Percentiles rank a stretch among this genome's conserved stretches.
Conservation (phyloP, 1,140 invertebrate species). For the Fopius arisanus region DNA sequence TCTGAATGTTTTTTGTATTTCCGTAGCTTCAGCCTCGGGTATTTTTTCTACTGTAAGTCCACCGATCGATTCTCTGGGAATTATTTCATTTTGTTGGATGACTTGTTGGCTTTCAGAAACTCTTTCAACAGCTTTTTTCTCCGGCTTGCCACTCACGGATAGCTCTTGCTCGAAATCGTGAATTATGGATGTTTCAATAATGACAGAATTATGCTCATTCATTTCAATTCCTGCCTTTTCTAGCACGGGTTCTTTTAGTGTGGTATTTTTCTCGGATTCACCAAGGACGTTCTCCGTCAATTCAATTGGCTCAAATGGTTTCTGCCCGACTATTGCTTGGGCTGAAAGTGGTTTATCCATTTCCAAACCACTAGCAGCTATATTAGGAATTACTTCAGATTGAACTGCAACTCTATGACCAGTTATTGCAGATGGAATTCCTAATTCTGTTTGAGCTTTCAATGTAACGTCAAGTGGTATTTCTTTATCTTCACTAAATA, state of each 20-base stretch:
- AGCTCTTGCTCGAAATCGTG: constrained; percentile 45
- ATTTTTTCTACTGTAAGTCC: constrained; percentile 39
- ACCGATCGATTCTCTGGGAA: constrained; percentile 44
- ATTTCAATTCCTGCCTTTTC: constrained; percentile 44
- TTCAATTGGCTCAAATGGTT: constrained; percentile 46
- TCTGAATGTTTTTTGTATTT: constrained; percentile 49
- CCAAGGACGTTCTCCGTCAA: constrained; percentile 41
- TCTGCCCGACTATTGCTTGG: constrained; percentile 40
- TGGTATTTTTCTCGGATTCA: constrained; percentile 41
- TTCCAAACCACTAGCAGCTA: constrained; percentile 37
- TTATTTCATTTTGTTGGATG: constrained; percentile 49
- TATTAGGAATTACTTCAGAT: constrained; percentile 41
- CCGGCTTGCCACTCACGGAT: constrained; percentile 34
- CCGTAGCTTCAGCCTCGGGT: constrained; percentile 36
- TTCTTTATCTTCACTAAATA: constrained; percentile 56
- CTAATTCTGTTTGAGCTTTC: constrained; percentile 40
- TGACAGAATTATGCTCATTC: constrained; percentile 50
- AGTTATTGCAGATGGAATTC: constrained; percentile 37
- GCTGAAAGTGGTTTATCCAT: constrained; percentile 32
- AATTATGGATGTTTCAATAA: constrained; percentile 44
- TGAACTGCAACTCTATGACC: constrained; percentile 45
- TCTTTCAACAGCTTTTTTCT: constrained; percentile 37
- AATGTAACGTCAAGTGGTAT: constrained; percentile 36
- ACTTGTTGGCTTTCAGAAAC: constrained; percentile 52
- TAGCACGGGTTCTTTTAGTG: constrained; percentile 33